phyloP scores from a whole-genome alignment of 2,888 invertebrate species.

The Philonicus albiceps region DNA sequence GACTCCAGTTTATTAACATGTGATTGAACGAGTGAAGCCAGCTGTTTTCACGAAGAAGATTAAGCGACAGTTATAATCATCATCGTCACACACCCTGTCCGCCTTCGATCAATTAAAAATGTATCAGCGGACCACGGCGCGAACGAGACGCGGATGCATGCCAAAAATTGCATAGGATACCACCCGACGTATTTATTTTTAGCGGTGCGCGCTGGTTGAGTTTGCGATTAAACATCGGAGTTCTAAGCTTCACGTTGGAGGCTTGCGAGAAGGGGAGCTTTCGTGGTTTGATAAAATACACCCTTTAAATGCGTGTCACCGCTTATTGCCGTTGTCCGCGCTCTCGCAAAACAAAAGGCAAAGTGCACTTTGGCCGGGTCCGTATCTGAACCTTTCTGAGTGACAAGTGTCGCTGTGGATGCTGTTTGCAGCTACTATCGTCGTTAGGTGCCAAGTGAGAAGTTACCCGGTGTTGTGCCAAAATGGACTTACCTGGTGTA shows the following conservation, averaged over 20 bases:
- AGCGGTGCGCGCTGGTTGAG: neutral
- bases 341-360: neutral
- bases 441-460: neutral
- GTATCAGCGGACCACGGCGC: neutral
- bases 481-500: slow-evolving; percentile 53
- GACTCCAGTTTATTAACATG: neutral
- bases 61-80: neutral
- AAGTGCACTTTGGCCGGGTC: neutral
- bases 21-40: neutral
- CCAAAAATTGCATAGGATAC: slow-evolving; percentile 12
- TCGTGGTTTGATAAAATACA: too few relatives aligned
- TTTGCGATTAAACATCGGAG: neutral
- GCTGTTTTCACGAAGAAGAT: neutral
- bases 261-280: neutral
- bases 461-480: slow-evolving; percentile 8
- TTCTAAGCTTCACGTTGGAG: neutral
- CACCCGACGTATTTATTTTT: neutral
- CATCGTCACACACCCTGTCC: neutral
- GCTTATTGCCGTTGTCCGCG: neutral
- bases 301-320: neutral
- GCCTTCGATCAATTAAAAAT: neutral
- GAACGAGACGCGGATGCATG: neutral
- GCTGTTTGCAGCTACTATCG: neutral
- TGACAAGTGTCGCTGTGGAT: slow-evolving; percentile 27
- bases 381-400: neutral